Base-by-base conservation (phyloP, 2,888 invertebrate species). In the Barypeithes pellucidus region DNA sequence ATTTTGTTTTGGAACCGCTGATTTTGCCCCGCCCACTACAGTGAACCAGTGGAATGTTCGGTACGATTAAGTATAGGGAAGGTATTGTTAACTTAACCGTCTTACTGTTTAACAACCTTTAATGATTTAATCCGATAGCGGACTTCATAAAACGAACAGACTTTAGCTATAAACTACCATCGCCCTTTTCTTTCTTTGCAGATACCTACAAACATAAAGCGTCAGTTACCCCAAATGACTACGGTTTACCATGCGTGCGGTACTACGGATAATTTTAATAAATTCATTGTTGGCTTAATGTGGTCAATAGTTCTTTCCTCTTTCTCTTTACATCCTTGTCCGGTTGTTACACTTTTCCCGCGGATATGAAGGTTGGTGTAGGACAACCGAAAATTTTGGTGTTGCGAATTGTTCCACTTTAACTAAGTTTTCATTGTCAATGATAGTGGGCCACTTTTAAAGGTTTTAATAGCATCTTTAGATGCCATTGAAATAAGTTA, bases 311-410 rank as follows among this genome's bases (percentile, higher is more conserved):
- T 47, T 43, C 29, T 68, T 57, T 67, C 29, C 43, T 57, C 36
- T 50, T 63, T 63, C 63, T 47, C 16, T 62, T 50, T 14, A 39
- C 47, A 61, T 71, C 70, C 70, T 71, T 65, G 59, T 71, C 70
- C 70, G 70, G 65, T 43, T 65, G 70, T 65, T 71, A 71, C 43
- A 71, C 70, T 71, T 71, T 71, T 61, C 11, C 11, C 43, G 43
- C 63, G 50, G 50, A 50, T 63, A 50, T 22, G 33, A 33, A 66
- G 12, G 41, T 67, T 67, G 14, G 24, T 24, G 11, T 18, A 24
- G 29, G n/a, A 33, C 12, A 33, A 50, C 2, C 16, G 11, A 18
- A 14, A 33, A 54, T 33, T 54, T 33, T 14, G 8, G 2, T 33
- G 14, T 12, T 33, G 7, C 3, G 24, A 24, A 14, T 24, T 22